phyloP scores from a whole-genome alignment of 1,140 invertebrate genomes.

The Drosophila hydei region DNA sequence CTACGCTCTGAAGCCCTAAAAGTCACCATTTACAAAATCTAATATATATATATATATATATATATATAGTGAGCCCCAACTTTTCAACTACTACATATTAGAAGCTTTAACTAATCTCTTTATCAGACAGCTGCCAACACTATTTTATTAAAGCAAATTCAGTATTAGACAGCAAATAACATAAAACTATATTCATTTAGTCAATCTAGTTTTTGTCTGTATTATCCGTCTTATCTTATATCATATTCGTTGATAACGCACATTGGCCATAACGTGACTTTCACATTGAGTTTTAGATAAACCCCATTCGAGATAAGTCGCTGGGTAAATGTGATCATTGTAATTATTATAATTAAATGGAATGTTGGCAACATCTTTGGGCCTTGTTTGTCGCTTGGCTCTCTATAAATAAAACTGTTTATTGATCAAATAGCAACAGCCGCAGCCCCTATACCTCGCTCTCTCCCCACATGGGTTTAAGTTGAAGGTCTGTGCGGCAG shows the following conservation, averaged over 20 bases:
- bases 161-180: too few relatives aligned
- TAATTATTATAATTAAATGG: constrained; percentile 11
- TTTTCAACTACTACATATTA: too few relatives aligned
- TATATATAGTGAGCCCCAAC: too few relatives aligned
- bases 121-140: too few relatives aligned
- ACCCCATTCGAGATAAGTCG: background rate
- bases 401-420: constrained; percentile 30
- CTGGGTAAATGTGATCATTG: background rate
- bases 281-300: constrained; percentile 4
- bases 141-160: too few relatives aligned
- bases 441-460: background rate
- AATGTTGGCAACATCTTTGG: constrained; percentile 1
- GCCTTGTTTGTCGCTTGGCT: background rate
- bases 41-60: too few relatives aligned
- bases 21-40: too few relatives aligned
- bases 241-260: constrained; percentile 1
- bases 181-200: too few relatives aligned
- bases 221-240: background rate
- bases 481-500: background rate
- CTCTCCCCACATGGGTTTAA: background rate
- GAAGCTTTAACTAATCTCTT: too few relatives aligned
- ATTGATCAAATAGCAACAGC: constrained; percentile 24
- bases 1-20: too few relatives aligned
- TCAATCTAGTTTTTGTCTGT: too few relatives aligned
- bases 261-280: constrained; percentile 12